phyloP scores from a whole-genome alignment of 2,888 invertebrate species.

The Drosophila recens region DNA sequence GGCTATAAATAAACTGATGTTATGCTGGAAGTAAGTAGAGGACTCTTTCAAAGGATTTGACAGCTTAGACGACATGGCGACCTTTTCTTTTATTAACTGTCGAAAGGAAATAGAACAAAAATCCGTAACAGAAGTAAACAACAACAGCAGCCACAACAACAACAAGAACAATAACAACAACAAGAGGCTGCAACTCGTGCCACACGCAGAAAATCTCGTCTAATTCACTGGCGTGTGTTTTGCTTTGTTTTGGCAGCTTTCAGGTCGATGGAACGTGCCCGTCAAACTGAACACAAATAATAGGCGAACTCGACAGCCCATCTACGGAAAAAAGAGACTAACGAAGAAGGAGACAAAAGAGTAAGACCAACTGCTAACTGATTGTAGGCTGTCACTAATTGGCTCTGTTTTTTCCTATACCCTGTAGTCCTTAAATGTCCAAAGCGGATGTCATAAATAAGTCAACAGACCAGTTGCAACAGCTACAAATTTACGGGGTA shows the following conservation, averaged over 20 bases:
- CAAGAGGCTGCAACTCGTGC: slow-evolving; percentile 50
- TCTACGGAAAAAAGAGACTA: not conserved
- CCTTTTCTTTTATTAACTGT: slow-evolving; percentile 48
- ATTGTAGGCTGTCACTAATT: slow-evolving; percentile 61
- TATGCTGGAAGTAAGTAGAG: slow-evolving; percentile 1
- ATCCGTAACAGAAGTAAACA: slow-evolving; percentile 18
- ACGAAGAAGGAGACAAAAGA: not conserved
- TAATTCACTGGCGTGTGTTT: slow-evolving; percentile 53
- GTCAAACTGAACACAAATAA: slow-evolving; percentile 49
- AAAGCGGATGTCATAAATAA: not conserved
- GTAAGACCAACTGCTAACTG: slow-evolving; percentile 22
- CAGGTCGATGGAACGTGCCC: slow-evolving; percentile 55
- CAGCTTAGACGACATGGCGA: slow-evolving; percentile 45
- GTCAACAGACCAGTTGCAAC: not conserved
- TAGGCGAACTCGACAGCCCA: slow-evolving; percentile 36
- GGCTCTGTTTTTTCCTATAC: slow-evolving; percentile 34
- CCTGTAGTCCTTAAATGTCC: not conserved
- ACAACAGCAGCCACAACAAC: slow-evolving; percentile 7
- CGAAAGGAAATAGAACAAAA: slow-evolving; percentile 36
- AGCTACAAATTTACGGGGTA: not conserved
- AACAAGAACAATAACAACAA: not conserved
- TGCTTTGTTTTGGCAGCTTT: slow-evolving; percentile 8
- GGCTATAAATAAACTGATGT: slow-evolving; percentile 30
- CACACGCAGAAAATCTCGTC: slow-evolving; percentile 62
- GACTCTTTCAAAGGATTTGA: slow-evolving; percentile 36